phyloP scores from a whole-genome alignment of 2,113 vertebrate genomes.

The Cinclus mexicanus region DNA sequence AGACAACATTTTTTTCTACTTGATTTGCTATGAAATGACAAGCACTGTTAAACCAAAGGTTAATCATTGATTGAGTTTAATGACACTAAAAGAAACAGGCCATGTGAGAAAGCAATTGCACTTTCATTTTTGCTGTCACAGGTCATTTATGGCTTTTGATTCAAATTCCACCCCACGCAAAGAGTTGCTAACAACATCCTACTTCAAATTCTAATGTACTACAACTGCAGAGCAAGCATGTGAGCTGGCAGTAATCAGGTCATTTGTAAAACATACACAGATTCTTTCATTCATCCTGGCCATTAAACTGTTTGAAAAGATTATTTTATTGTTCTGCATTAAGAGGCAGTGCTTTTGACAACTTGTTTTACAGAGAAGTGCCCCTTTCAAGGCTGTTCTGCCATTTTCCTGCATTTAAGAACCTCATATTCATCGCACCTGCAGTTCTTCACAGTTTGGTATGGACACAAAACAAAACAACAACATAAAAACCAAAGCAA shows the following conservation, averaged over 20 bases:
- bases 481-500: not conserved
- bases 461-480: not conserved
- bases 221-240: slow-evolving; percentile 57
- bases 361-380: slow-evolving; percentile 10
- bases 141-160: slow-evolving; percentile 65
- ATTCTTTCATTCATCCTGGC: slow-evolving; percentile 56
- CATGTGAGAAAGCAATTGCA: slow-evolving; percentile 64
- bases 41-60: slow-evolving; percentile 62
- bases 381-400: not conserved
- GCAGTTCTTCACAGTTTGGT: not conserved
- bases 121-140: slow-evolving; percentile 68
- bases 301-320: slow-evolving; percentile 36
- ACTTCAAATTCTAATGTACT: slow-evolving; percentile 71
- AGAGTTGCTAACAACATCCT: slow-evolving; percentile 72
- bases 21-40: slow-evolving; percentile 68
- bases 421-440: not conserved
- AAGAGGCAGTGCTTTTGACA: slow-evolving; percentile 21
- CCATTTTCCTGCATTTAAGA: not conserved
- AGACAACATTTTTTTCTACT: slow-evolving; percentile 70
- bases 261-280: slow-evolving; percentile 50
- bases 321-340: slow-evolving; percentile 26
- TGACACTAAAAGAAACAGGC: slow-evolving; percentile 65
- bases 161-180: slow-evolving; percentile 73
- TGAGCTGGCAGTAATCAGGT: slow-evolving; percentile 56
- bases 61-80: slow-evolving; percentile 73